phyloP scores from a whole-genome alignment of 1,140 invertebrate genomes.

The Heliconius hermathena region DNA sequence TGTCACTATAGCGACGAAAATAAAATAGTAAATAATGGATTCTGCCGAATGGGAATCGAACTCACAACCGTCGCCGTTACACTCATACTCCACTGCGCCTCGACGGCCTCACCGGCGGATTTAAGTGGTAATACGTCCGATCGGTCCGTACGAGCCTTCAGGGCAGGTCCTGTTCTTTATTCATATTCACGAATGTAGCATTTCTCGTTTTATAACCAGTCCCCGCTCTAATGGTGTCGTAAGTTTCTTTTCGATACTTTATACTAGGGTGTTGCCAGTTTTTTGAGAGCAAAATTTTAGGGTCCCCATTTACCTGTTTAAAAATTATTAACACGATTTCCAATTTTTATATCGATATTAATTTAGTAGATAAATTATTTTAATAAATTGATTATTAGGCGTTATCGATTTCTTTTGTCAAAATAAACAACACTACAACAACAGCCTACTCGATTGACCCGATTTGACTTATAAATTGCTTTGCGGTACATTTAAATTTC shows the following conservation, averaged over 20 bases:
- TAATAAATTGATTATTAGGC: not conserved
- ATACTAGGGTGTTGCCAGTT: slow-evolving; percentile 1
- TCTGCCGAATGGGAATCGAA: too few species aligned
- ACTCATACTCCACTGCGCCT: too few species aligned
- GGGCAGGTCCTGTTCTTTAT: slow-evolving; percentile 58
- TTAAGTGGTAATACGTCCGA: slow-evolving; percentile 29
- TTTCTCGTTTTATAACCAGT: slow-evolving; percentile 58
- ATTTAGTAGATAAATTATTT: not conserved
- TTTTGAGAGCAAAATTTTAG: not conserved
- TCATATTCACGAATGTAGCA: slow-evolving; percentile 63
- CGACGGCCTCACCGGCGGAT: too few species aligned
- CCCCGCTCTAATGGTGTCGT: slow-evolving; percentile 41
- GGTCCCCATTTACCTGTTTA: not conserved
- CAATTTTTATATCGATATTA: not conserved
- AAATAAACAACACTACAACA: slow-evolving; percentile 13
- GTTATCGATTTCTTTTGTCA: slow-evolving; percentile 10
- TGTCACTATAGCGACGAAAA: too few species aligned
- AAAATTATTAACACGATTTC: not conserved
- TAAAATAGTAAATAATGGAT: too few species aligned
- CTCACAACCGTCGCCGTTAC: too few species aligned
- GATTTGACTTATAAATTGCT: slow-evolving; percentile 24
- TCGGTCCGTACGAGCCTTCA: slow-evolving; percentile 46
- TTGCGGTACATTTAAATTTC: slow-evolving; percentile 19
- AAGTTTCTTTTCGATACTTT: slow-evolving; percentile 35
- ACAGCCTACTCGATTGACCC: slow-evolving; percentile 16